These are phyloP conservation scores for Holcopasites calliopsidis DNA, from an alignment of 1,140 invertebrate species.

Conservation along the genomic window DNA sequence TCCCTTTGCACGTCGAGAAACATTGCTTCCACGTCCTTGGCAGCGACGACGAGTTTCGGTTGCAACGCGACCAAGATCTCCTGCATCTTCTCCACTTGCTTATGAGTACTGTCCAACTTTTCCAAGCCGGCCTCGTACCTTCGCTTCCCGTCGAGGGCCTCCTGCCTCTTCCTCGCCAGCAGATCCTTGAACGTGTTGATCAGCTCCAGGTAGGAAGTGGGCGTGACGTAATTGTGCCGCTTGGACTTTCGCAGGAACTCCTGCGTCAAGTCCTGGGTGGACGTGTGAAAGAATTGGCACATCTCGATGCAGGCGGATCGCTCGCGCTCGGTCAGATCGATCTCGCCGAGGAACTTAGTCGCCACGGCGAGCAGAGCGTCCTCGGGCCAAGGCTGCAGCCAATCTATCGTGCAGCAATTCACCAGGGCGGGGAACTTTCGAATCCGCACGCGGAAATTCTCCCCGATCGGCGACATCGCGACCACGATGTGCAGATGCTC, in stretches of 20 bases:
- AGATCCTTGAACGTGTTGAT: slow-evolving; percentile 94
- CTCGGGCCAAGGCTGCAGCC: slow-evolving; percentile 97
- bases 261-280: slow-evolving; percentile 88
- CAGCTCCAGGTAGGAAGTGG: slow-evolving; percentile 95
- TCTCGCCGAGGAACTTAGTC: slow-evolving; percentile 90
- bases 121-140: slow-evolving; percentile 92
- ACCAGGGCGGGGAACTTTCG: slow-evolving; percentile 96
- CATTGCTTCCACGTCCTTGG: slow-evolving; percentile 90
- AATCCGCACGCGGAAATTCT: slow-evolving; percentile 89
- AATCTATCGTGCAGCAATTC: slow-evolving; percentile 98
- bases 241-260: slow-evolving; percentile 85
- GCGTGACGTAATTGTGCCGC: slow-evolving; percentile 94
- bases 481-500: slow-evolving; percentile 95
- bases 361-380: slow-evolving; percentile 97
- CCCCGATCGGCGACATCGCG: slow-evolving; percentile 95
- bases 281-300: slow-evolving; percentile 95
- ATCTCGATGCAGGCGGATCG: slow-evolving; percentile 88
- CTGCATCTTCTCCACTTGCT: slow-evolving; percentile 93
- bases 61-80: slow-evolving; percentile 90
- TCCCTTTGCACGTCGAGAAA: slow-evolving; percentile 90
- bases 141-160: slow-evolving; percentile 83
- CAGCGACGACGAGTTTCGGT: slow-evolving; percentile 92
- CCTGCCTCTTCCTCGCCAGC: slow-evolving; percentile 86
- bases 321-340: slow-evolving; percentile 87
- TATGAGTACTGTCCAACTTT: slow-evolving; percentile 91